Evolutionary conservation across 2,113 vertebrate genomes (phyloP).

Genomic region (Prochilodus magdalenae): DNA sequence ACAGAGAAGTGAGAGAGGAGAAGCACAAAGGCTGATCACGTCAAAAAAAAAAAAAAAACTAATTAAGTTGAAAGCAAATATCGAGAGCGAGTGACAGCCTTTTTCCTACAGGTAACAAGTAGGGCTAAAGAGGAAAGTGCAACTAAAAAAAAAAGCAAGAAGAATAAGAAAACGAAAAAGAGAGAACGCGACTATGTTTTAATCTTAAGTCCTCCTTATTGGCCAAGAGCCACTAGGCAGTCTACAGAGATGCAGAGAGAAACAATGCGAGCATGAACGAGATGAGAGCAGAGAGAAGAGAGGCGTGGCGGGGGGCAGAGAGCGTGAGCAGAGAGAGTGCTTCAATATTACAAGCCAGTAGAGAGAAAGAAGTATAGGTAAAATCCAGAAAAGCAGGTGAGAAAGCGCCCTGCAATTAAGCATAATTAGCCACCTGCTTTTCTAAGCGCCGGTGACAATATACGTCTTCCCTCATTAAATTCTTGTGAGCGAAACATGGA

Average conservation of each 20-base stretch:
- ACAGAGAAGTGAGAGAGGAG: slow-evolving; percentile 23
- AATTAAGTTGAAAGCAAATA: slow-evolving; percentile 30
- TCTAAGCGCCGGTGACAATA: slow-evolving; percentile 78
- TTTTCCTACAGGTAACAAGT: slow-evolving; percentile 42
- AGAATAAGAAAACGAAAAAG: slow-evolving; percentile 50
- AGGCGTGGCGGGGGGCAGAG: too few relatives aligned
- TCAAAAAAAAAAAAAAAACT: too few relatives aligned
- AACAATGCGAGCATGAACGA: too few relatives aligned
- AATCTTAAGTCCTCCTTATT: slow-evolving; percentile 18
- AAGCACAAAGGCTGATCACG: slow-evolving; percentile 35
- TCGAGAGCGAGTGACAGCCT: not conserved
- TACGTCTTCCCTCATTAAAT: slow-evolving; percentile 80
- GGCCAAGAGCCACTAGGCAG: not conserved
- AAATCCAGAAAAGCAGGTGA: slow-evolving; percentile 55
- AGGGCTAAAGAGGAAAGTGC: slow-evolving; percentile 19
- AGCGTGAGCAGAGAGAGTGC: too few relatives aligned
- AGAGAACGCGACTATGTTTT: not conserved
- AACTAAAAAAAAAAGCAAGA: slow-evolving; percentile 2
- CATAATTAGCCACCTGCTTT: slow-evolving; percentile 78
- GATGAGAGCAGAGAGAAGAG: too few relatives aligned
- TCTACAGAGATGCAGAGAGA: not conserved
- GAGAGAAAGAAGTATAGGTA: slow-evolving; percentile 15
- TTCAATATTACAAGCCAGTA: too few relatives aligned
- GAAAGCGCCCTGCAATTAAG: slow-evolving; percentile 75
- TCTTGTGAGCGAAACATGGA: slow-evolving; percentile 71